Conservation (phyloP, 2,113 vertebrate species). For the Turnix velox region DNA sequence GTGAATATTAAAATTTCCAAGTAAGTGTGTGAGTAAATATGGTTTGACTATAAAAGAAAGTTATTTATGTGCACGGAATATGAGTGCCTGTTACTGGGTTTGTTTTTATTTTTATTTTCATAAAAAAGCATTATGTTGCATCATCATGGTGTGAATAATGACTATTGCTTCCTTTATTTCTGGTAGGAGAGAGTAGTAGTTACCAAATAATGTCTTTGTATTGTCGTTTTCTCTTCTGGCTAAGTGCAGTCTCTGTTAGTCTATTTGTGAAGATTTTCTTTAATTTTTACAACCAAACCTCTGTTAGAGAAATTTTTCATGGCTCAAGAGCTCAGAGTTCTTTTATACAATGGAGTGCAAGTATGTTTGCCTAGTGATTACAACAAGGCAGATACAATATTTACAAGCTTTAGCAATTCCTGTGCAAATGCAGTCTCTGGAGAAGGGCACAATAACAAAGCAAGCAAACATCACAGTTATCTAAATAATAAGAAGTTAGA, state of each 20-base stretch:
- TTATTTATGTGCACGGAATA: not conserved
- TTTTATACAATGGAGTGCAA: slow-evolving; percentile 8
- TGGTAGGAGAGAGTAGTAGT: not conserved
- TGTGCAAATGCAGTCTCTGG: slow-evolving; percentile 52
- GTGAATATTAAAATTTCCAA: slow-evolving; percentile 33
- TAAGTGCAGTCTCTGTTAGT: not conserved
- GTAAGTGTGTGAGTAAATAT: slow-evolving; percentile 14
- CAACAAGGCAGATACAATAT: slow-evolving; percentile 65
- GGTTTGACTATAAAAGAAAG: slow-evolving; percentile 15
- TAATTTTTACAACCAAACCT: not conserved
- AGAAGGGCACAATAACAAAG: slow-evolving; percentile 61
- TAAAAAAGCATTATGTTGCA: not conserved
- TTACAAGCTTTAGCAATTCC: slow-evolving; percentile 62
- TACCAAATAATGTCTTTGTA: not conserved
- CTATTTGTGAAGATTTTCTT: not conserved
- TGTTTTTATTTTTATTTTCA: too few relatives aligned
- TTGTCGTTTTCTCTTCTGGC: not conserved
- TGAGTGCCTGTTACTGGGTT: not conserved
- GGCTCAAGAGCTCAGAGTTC: slow-evolving; percentile 3
- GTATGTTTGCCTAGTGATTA: slow-evolving; percentile 62
- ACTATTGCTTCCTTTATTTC: not conserved
- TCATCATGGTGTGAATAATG: not conserved
- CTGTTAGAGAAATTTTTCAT: not conserved
- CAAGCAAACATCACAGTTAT: slow-evolving; percentile 47
- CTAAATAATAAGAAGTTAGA: slow-evolving; percentile 15